Percentiles rank a stretch among this genome's conserved stretches.
phyloP scores from a whole-genome alignment of 1,140 invertebrate species.

The Drosophila tropicalis region DNA sequence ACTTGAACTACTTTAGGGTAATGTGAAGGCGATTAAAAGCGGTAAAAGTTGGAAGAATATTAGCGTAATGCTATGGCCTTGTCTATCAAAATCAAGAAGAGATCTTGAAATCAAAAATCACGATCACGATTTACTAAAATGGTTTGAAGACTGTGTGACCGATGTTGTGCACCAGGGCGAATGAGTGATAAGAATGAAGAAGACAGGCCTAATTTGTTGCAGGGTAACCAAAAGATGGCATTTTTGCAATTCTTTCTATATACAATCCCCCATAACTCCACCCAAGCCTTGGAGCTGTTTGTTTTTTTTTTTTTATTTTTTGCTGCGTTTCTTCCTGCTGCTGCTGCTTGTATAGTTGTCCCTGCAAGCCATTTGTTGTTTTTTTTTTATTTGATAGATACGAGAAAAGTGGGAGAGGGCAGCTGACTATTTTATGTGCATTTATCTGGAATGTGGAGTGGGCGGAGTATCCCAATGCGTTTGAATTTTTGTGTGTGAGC shows the following conservation, averaged over 20 bases:
- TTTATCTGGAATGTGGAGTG: constrained; percentile 47
- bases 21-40: too few relatives aligned
- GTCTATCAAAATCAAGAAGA: too few relatives aligned
- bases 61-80: too few relatives aligned
- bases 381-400: constrained; percentile 26
- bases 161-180: too few relatives aligned
- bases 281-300: constrained; percentile 7
- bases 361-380: constrained; percentile 72
- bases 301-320: constrained; percentile 38
- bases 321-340: constrained; percentile 26
- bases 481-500: constrained; percentile 23
- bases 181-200: too few relatives aligned
- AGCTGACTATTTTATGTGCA: constrained; percentile 70
- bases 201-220: too few relatives aligned
- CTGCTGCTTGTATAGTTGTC: constrained; percentile 52
- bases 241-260: constrained; percentile 11
- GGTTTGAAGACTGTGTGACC: too few relatives aligned
- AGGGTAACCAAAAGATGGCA: constrained; percentile 6
- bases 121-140: too few relatives aligned
- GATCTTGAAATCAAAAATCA: too few relatives aligned
- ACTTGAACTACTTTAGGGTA: too few relatives aligned
- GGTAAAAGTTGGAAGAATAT: too few relatives aligned
- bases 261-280: not conserved
- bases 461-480: constrained; percentile 3
- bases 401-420: constrained; percentile 8